Evolutionary conservation across 2,888 invertebrate genomes (phyloP).

Genomic region (Limnephilus lunatus): DNA sequence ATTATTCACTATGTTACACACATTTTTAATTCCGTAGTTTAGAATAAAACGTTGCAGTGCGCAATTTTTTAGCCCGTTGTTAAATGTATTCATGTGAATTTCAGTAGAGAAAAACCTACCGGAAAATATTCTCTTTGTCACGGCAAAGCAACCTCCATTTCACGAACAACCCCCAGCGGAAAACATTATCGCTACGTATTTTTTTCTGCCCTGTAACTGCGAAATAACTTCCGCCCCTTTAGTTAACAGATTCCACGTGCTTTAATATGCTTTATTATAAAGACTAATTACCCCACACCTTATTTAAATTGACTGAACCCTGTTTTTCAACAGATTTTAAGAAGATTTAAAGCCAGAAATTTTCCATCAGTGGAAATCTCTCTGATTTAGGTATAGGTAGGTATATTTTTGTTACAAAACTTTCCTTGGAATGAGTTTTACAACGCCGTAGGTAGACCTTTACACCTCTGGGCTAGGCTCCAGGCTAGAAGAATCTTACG

Average conservation of each 20-base stretch:
- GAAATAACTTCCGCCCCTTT: not conserved
- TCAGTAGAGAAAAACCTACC: not conserved
- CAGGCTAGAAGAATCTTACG: not conserved
- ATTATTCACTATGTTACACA: not conserved
- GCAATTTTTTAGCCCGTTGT: not conserved
- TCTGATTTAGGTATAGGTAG: not conserved
- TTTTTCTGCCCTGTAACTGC: not conserved
- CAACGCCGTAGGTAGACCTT: not conserved
- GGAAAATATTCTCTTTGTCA: constrained; percentile 26
- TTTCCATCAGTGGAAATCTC: not conserved
- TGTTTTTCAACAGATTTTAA: not conserved
- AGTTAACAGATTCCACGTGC: not conserved
- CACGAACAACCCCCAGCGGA: not conserved
- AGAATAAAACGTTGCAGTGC: not conserved
- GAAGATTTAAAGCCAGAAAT: not conserved
- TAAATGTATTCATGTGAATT: not conserved
- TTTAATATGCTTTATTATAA: not conserved
- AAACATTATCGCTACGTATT: not conserved
- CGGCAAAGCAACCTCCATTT: not conserved
- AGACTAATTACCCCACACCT: not conserved
- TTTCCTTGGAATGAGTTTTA: not conserved
- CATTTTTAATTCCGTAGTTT: not conserved
- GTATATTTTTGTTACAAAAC: not conserved
- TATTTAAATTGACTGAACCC: not conserved
- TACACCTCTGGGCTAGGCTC: not conserved